Evolutionary conservation across 2,113 vertebrate species (phyloP), one percentile per base, ranked within the genome.

Genomic region (Parotia lawesii): DNA sequence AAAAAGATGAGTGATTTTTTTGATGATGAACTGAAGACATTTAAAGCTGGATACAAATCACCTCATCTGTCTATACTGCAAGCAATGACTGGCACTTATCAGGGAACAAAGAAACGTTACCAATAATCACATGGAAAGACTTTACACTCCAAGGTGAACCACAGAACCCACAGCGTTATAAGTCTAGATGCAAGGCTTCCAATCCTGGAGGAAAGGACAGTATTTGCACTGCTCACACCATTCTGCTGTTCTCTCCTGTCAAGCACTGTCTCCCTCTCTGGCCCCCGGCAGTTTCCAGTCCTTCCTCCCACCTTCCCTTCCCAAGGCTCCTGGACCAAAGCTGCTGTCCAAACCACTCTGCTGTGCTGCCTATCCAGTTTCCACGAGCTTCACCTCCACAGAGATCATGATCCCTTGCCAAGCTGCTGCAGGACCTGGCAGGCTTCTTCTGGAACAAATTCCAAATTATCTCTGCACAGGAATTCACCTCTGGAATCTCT

Each of bases 341-440:
- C 48, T 64, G 21, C 40, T n/a, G 10, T 9, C 29, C 2, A 1
- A 75, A 87, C 27, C 19, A 19, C 40, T n/a, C 35, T 44, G 44
- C 29, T 4, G 1, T 25, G 37, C 69, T 28, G 14, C 53, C 44
- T 31, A 10, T 5, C 17, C 3, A 1, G n/a, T 17, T 69, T 23
- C 38, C 23, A 50, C 1, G 10, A 16, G 44, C 44, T 45, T 42
- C 27, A 71, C 15, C 29, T 72, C 67, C 28, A 50, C 72, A 58
- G 35, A 79, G 37, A 42, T 7, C 2, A 1, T 0, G 4, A 62
- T 44, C n/a, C 64, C 50, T 22, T 2, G 1, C 48, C 73, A 38
- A 17, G 23, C 22, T 25, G 35, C 65, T 74, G 31, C 53, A 89
- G 51, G 51, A 31, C 66, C 77, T 44, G 38, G 27, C 27, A 73